Conservation (phyloP, 2,888 invertebrate genomes). For the Morpho deidamia region DNA sequence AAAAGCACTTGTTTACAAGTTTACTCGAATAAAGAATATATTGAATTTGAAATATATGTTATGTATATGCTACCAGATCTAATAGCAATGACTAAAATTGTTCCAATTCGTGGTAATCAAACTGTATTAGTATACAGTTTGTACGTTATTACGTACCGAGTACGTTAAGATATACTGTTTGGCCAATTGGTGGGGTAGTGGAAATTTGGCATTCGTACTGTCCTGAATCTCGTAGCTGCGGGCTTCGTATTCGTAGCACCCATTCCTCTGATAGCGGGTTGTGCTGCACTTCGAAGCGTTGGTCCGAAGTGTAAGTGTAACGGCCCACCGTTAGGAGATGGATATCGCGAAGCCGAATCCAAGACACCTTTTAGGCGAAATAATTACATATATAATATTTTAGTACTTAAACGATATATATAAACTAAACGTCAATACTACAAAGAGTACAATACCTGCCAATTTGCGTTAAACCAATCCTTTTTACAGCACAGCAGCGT, state of each 20-base stretch:
- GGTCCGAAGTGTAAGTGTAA: constrained; percentile 91
- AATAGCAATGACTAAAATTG: too few relatives aligned
- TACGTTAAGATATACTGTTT: constrained; percentile 86
- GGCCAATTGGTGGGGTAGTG: constrained; percentile 90
- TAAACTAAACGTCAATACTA: too few relatives aligned
- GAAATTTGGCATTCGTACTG: constrained; percentile 94
- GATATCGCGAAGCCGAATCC: constrained; percentile 94
- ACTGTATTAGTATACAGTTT: neutral
- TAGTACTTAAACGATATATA: too few relatives aligned
- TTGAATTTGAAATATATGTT: too few relatives aligned
- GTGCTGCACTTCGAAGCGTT: constrained; percentile 89
- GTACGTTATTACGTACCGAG: constrained; percentile 81
- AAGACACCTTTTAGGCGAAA: constrained; percentile 84
- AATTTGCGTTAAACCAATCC: too few relatives aligned
- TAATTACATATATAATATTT: too few relatives aligned
- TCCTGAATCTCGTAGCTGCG: constrained; percentile 90
- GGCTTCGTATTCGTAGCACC: constrained; percentile 82
- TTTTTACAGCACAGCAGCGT: too few relatives aligned
- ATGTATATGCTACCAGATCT: too few relatives aligned
- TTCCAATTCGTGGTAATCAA: too few relatives aligned
- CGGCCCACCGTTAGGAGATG: constrained; percentile 93
- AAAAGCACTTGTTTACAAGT: too few relatives aligned
- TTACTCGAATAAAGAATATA: too few relatives aligned
- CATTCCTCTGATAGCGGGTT: constrained; percentile 92
- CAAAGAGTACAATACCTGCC: too few relatives aligned